Evolutionary conservation across 2,113 vertebrate species (phyloP).

Genomic region (Pteruthius melanotis): DNA sequence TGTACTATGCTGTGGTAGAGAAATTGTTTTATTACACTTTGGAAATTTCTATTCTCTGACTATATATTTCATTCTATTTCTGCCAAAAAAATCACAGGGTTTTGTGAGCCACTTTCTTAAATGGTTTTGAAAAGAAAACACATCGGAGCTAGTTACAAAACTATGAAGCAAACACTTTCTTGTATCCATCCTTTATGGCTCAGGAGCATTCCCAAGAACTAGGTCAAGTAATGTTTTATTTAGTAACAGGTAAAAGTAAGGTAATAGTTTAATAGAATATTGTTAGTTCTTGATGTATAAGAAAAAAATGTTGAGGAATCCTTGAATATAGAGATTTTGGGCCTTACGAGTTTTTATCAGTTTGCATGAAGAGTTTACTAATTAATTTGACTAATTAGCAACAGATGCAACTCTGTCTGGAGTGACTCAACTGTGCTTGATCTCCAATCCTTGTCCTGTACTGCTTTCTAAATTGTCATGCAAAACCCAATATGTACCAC

Average conservation of each 20-base stretch:
- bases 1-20: not conserved
- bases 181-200: not conserved
- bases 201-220: not conserved
- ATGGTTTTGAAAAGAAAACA: not conserved
- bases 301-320: not conserved
- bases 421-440: not conserved
- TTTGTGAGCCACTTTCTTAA: not conserved
- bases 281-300: not conserved
- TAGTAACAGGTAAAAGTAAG: not conserved
- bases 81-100: not conserved
- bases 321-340: not conserved
- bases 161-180: not conserved
- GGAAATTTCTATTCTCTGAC: not conserved
- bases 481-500: not conserved
- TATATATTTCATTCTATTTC: not conserved
- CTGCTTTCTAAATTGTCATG: not conserved
- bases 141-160: not conserved
- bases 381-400: not conserved
- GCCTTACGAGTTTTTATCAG: not conserved
- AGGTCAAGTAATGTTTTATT: not conserved
- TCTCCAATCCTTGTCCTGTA: not conserved
- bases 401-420: not conserved
- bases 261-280: not conserved
- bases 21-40: not conserved
- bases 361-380: not conserved